Conservation (phyloP, 2,797 vertebrate species). For the Zenarchopterus dispar region DNA sequence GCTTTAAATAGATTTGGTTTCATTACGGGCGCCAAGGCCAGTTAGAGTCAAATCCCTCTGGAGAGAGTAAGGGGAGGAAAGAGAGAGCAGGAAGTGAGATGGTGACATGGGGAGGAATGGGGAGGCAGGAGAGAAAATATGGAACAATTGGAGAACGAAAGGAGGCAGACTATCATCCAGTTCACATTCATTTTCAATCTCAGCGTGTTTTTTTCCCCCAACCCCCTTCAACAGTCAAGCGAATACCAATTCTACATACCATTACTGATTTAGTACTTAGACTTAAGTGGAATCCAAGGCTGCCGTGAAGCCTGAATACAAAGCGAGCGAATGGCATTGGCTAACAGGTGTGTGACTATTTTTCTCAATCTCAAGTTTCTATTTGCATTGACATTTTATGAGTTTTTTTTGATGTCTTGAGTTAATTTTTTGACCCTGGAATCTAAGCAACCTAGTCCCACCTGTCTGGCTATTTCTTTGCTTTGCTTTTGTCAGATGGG, state of each 20-base stretch:
- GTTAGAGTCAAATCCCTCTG: slow-evolving; percentile 85
- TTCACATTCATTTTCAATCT: slow-evolving; percentile 80
- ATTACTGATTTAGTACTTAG: slow-evolving; percentile 70
- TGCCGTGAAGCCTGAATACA: slow-evolving; percentile 56
- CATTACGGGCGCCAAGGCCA: slow-evolving; percentile 84
- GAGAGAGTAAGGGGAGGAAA: slow-evolving; percentile 59
- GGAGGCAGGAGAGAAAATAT: slow-evolving; percentile 50
- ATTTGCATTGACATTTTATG: slow-evolving; percentile 45
- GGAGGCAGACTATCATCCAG: slow-evolving; percentile 71
- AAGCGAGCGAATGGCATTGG: slow-evolving; percentile 38
- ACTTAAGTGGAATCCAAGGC: slow-evolving; percentile 69
- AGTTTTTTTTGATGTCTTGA: slow-evolving; percentile 29
- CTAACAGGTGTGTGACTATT: slow-evolving; percentile 63
- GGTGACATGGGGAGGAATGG: slow-evolving; percentile 63
- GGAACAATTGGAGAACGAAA: slow-evolving; percentile 66
- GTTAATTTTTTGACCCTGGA: slow-evolving; percentile 48
- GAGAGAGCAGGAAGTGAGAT: slow-evolving; percentile 58
- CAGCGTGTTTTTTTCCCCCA: slow-evolving; percentile 67
- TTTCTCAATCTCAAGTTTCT: slow-evolving; percentile 44
- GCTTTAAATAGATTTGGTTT: slow-evolving; percentile 88
- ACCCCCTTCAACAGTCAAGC: slow-evolving; percentile 58
- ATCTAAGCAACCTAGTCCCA: slow-evolving; percentile 12
- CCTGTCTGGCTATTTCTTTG: not conserved
- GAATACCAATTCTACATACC: slow-evolving; percentile 76
- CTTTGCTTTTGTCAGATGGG: slow-evolving; percentile 25